A percentile compares a stretch with the other conserved stretches of the same genome.
Conservation (phyloP, 1,140 invertebrate genomes). For the Steinernema khuongi region DNA sequence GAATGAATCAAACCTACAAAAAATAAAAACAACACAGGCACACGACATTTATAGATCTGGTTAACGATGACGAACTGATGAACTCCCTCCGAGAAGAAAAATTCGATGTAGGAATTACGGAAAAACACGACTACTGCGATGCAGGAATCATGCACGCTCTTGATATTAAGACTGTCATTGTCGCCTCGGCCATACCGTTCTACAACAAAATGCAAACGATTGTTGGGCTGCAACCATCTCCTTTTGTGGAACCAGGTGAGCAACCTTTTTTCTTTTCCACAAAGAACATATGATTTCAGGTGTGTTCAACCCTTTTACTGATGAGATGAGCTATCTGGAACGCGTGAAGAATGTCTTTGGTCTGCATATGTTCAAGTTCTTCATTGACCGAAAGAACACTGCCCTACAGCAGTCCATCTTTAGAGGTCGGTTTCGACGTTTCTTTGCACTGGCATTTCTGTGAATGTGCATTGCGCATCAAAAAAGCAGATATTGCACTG, state of each 20-base stretch:
- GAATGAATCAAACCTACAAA: too few species aligned
- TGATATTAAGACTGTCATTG: not conserved
- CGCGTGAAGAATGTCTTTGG: not conserved
- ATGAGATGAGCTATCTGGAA: not conserved
- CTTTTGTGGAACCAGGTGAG: not conserved
- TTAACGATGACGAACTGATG: not conserved
- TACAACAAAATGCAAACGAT: not conserved
- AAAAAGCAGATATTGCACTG: too few species aligned
- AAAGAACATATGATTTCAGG: not conserved
- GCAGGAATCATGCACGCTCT: not conserved
- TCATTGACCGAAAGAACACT: not conserved
- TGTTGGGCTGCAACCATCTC: not conserved
- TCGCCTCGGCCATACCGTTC: not conserved
- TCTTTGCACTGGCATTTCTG: too few species aligned
- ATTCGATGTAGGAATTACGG: not conserved
- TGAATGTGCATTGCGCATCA: too few species aligned
- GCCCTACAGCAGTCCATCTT: not conserved
- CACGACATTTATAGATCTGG: not conserved
- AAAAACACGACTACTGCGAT: conserved; percentile 4
- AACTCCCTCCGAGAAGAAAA: not conserved
- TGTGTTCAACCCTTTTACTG: not conserved
- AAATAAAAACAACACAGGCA: too few species aligned
- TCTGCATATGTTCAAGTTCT: not conserved
- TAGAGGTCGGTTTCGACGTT: too few species aligned
- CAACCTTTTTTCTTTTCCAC: not conserved